Percentiles rank a stretch among this genome's conserved stretches.
Conservation (phyloP, 2,113 vertebrate genomes). For the Engystomops pustulosus region DNA sequence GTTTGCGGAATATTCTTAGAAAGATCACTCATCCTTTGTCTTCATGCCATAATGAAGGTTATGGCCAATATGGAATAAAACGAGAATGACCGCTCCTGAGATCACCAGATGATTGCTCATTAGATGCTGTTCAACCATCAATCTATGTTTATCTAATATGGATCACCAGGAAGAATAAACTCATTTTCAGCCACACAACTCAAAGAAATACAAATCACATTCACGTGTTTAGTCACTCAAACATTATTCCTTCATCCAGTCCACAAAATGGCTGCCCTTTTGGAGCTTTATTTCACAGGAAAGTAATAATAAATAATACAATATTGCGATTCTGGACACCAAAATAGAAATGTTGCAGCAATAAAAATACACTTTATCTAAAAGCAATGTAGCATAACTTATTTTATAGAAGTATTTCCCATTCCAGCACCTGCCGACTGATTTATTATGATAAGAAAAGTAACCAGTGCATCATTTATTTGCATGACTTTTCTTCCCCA, state of each 20-base stretch:
- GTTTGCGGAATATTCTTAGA: too few species aligned
- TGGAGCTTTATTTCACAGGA: not conserved
- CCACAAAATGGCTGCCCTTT: not conserved
- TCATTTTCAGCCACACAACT: not conserved
- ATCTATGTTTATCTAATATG: too few species aligned
- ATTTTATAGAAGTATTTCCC: slow-evolving; percentile 40
- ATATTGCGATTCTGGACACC: slow-evolving; percentile 18
- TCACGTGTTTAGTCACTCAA: not conserved
- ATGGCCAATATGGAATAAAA: too few species aligned
- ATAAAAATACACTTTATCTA: slow-evolving; percentile 43
- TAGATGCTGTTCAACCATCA: too few species aligned
- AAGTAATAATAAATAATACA: slow-evolving; percentile 24
- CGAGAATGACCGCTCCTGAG: too few species aligned
- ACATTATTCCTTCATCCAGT: not conserved
- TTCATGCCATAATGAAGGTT: too few species aligned
- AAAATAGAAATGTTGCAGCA: slow-evolving; percentile 27
- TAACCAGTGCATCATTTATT: slow-evolving; percentile 44
- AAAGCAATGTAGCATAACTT: slow-evolving; percentile 45
- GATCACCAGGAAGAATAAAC: too few species aligned
- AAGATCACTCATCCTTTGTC: too few species aligned
- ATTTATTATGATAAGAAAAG: slow-evolving; percentile 44
- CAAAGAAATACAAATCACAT: not conserved
- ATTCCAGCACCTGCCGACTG: slow-evolving; percentile 37
- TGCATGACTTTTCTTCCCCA: slow-evolving; percentile 24
- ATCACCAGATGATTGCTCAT: too few species aligned